phyloP scores from a whole-genome alignment of 2,113 vertebrate genomes.

The Heptranchias perlo region DNA sequence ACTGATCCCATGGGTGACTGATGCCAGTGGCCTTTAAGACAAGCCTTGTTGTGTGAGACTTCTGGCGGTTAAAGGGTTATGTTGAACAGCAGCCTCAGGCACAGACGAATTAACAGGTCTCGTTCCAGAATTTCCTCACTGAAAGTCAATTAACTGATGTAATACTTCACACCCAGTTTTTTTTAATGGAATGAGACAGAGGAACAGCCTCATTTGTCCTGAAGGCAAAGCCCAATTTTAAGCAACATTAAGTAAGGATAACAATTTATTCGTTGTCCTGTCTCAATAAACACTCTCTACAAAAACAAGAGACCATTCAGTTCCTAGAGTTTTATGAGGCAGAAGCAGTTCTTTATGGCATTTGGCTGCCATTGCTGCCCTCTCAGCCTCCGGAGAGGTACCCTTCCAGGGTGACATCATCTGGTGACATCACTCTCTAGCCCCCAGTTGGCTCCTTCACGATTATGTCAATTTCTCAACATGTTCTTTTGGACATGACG shows the following conservation, averaged over 20 bases:
- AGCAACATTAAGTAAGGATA: constrained; percentile 35
- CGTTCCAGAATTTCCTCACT: not conserved
- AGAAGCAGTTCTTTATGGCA: not conserved
- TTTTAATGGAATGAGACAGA: constrained; percentile 21
- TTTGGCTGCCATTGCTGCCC: not conserved
- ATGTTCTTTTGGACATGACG: not conserved
- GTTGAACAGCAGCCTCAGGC: not conserved
- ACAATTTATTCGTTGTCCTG: constrained; percentile 28
- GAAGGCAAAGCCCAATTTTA: constrained; percentile 14
- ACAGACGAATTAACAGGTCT: not conserved
- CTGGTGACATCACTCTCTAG: not conserved
- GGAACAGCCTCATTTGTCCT: constrained; percentile 24
- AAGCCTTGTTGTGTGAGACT: not conserved
- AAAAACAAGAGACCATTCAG: constrained; percentile 26
- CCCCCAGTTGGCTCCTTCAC: not conserved
- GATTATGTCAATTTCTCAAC: constrained; percentile 19
- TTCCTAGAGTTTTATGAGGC: not conserved
- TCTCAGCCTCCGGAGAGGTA: not conserved
- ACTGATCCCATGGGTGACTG: not conserved
- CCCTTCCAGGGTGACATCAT: constrained; percentile 24
- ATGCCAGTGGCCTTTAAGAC: not conserved
- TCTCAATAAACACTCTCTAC: constrained; percentile 10
- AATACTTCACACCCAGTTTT: constrained; percentile 36
- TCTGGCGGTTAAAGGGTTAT: not conserved
- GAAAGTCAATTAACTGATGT: constrained; percentile 37